Evolutionary conservation across 2,888 invertebrate species (phyloP).

Genomic region (Cyaniris semiargus): DNA sequence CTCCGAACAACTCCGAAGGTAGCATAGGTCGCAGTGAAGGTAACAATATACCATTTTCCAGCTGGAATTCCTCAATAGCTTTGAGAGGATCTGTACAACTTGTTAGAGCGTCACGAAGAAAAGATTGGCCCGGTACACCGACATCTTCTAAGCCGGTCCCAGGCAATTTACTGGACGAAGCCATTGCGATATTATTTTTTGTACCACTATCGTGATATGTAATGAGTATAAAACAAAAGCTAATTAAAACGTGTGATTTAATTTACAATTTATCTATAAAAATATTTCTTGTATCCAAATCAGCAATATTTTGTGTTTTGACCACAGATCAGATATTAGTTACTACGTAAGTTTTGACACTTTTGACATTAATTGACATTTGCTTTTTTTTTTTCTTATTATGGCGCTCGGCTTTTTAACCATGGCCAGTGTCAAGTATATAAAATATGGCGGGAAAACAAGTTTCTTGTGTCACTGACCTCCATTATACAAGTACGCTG

Average conservation of each 20-base stretch:
- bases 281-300: background rate
- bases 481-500: too few species aligned
- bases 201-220: background rate
- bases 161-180: conserved; percentile 71
- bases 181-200: conserved; percentile 52
- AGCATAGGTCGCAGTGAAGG: conserved; percentile 97
- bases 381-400: too few species aligned
- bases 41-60: conserved; percentile 94
- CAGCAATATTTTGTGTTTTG: background rate
- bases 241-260: background rate
- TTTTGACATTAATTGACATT: too few species aligned
- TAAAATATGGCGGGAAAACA: too few species aligned
- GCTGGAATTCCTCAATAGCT: conserved; percentile 99
- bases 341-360: too few species aligned
- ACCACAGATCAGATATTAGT: too few species aligned
- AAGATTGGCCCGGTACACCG: conserved; percentile 92
- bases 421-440: too few species aligned
- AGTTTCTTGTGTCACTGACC: too few species aligned
- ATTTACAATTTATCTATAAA: background rate
- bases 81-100: conserved; percentile 97
- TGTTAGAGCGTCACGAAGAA: conserved; percentile 93
- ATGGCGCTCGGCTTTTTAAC: too few species aligned
- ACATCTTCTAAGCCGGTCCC: conserved; percentile 89
- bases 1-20: too few species aligned
- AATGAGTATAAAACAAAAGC: background rate